These are phyloP conservation scores for Tryphoninae sp. DNA, from an alignment of 2,888 invertebrate species.

Conservation along the genomic window DNA sequence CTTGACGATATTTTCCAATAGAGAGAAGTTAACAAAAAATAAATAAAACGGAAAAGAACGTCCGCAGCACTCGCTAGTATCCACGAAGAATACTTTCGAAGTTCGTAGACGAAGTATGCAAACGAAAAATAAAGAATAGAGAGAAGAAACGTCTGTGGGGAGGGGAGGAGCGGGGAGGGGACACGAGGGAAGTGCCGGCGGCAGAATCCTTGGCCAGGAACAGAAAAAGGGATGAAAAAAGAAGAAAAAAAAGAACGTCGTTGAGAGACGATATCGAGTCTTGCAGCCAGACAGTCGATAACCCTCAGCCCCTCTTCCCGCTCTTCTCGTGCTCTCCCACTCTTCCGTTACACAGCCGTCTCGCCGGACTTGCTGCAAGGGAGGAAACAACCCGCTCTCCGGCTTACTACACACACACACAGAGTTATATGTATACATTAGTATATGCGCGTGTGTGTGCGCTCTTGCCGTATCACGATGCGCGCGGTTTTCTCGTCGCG, in stretches of 20 bases:
- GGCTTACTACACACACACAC: not conserved
- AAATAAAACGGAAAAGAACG: not conserved
- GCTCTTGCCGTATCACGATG: slow-evolving; percentile 8
- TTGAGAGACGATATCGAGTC: slow-evolving; percentile 46
- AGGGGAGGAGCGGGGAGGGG: not conserved
- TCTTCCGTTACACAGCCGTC: slow-evolving; percentile 43
- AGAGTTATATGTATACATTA: too few relatives aligned
- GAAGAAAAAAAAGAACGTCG: slow-evolving; percentile 28
- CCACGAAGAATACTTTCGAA: not conserved
- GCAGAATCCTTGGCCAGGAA: slow-evolving; percentile 25
- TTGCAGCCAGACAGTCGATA: slow-evolving; percentile 66
- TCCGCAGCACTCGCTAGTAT: not conserved
- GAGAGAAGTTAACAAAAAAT: not conserved
- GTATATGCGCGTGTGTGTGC: not conserved
- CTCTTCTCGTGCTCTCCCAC: not conserved
- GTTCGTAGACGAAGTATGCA: not conserved
- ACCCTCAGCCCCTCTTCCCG: slow-evolving; percentile 52
- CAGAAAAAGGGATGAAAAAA: slow-evolving; percentile 8
- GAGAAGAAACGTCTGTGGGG: slow-evolving; percentile 6
- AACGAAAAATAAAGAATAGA: not conserved
- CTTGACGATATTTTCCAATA: not conserved
- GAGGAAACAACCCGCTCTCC: slow-evolving; percentile 58
- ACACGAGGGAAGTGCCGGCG: not conserved
- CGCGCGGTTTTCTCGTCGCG: slow-evolving; percentile 4
- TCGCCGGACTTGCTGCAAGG: slow-evolving; percentile 59